Evolutionary conservation across 2,797 vertebrate genomes (phyloP), one percentile per base, ranked within the genome.

Genomic region (Mormyrus hasselquistii): DNA sequence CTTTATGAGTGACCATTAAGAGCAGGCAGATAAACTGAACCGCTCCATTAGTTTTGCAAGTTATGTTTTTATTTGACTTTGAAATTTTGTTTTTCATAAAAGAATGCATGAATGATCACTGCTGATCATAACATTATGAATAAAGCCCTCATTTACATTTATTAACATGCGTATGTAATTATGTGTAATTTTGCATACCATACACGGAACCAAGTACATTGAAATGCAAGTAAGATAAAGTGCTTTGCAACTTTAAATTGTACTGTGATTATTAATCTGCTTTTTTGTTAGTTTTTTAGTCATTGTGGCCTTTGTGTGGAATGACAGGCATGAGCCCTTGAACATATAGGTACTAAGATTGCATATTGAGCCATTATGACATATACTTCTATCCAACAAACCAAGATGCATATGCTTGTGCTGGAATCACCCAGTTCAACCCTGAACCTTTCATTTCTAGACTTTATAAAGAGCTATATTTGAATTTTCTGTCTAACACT

Each of bases 11-110:
- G 38, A 62, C 8, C 41, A 69, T 82, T 57, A 55, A 87, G 73
- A 87, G 69, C 19, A 79, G 84, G 9, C 52, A 62, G 3, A 76
- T 59, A 89, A 89, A 76, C 16, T 12, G 38, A 89, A 65, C 34
- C 22, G 22, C 86, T 89, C 76, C 52, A 38, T 87, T 89, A 87
- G 41, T 57, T 87, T 89, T 14, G 38, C 85, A 82, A 62, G 65
- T 41, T 29, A 29, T 10, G 34, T 44, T 65, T 50, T 86, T 86
- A 52, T 89, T 59, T 87, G 86, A 52, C 19, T 4, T 8, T 29
- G 16, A 22, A 38, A 29, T 38, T 59, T 73, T 73, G 65, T 59
- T 57, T 65, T 84, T 85, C 57, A 59, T 62, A 84, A 10, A 22
- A 52, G 9, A 38, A 41, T 6, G 55, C 57, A 59, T 22, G 57